These are phyloP conservation scores for Alcedo atthis DNA, from an alignment of 2,797 vertebrate genomes.

Conservation along the genomic window DNA sequence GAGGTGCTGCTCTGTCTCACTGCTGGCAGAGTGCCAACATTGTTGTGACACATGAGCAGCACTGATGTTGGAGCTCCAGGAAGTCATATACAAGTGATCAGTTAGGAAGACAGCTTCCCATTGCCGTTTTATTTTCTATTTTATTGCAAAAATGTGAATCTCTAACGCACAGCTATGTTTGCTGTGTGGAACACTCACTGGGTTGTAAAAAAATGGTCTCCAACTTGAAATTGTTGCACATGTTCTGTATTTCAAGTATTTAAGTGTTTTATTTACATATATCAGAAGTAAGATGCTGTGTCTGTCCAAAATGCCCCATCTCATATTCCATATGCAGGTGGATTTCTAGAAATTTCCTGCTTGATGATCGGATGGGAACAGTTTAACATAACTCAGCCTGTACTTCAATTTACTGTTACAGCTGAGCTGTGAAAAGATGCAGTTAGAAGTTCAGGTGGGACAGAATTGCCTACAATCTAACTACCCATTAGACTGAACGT, in stretches of 20 bases:
- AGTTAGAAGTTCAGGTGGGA: neutral
- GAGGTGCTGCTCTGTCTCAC: neutral
- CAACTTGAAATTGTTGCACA: neutral
- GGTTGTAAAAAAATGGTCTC: neutral
- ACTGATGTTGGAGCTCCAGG: constrained; percentile 50
- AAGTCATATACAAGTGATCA: constrained; percentile 63
- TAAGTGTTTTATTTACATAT: neutral
- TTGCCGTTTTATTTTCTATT: neutral
- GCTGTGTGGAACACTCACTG: neutral
- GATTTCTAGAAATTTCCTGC: neutral
- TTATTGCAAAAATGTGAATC: neutral
- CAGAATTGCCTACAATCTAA: neutral
- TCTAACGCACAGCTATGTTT: neutral
- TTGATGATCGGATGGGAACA: neutral
- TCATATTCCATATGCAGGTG: neutral
- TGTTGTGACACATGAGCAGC: constrained; percentile 33
- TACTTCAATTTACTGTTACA: neutral
- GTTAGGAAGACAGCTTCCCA: constrained; percentile 34
- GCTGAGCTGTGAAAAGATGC: neutral
- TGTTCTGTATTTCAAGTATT: neutral
- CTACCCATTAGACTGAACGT: neutral
- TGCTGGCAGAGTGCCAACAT: neutral
- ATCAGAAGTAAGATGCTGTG: neutral
- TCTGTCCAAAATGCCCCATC: neutral
- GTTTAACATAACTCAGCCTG: neutral